Evolutionary conservation across 1,140 invertebrate species (phyloP), one percentile per base, ranked within the genome.

Genomic region (Lutraria rhynchaena): DNA sequence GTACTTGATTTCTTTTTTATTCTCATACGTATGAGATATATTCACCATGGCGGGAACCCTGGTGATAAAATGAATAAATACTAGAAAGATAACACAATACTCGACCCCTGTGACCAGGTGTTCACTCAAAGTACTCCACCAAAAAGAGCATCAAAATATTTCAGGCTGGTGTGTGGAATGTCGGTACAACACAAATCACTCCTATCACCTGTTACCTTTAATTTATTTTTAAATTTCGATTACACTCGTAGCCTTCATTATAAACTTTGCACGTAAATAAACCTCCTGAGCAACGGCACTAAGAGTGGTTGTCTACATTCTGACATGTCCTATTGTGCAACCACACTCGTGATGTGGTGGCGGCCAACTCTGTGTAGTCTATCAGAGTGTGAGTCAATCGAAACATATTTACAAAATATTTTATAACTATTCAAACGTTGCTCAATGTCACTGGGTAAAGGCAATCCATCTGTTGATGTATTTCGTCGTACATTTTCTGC

Each of bases 191-290:
- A 37, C 65, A 44, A 58, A 67, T 80, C 61, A 80, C 46, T 29
- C 33, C 11, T 69, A 80, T 80, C 76, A 80, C 51, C 35, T 67
- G 65, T 49, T 70, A 24, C 63, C 19, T 70, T 80, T 69, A 80
- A 80, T 80, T 80, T 80, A 80, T 69, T 80, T 80, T 80, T 80
- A 80, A 80, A 80, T n/a, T 80, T 80, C 76, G 65, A 80, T 80
- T 80, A 80, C 55, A 63, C 76, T 80, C 35, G 44, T 44, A 60
- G 67, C 29, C 29, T 70, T 61, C 46, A 67, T 69, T 58, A 57
- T 44, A 67, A 57, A 67, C 67, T 60, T 67, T 49, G 41, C 44
- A 65, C 53, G 76, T 80, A 80, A 80, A 80, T 80, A 58, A 80
- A n/a, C 3, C 46, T 33, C 1, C 63, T 9, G 53, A 41, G 76